Base-by-base conservation (phyloP, 2,797 vertebrate genomes). In the Amblyraja radiata region DNA sequence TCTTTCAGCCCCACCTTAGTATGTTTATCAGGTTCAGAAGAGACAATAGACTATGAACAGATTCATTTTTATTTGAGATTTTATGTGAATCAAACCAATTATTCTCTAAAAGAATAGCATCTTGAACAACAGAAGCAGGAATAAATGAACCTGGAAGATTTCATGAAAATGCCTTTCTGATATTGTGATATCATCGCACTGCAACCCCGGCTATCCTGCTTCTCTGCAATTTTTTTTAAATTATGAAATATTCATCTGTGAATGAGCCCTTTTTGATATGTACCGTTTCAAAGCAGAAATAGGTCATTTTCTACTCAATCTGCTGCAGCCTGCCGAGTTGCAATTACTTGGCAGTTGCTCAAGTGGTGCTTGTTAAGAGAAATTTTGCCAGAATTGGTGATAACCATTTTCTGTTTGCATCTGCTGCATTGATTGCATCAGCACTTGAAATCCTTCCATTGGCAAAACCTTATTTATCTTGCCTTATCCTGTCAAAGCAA, bases 301-400 rank as follows among this genome's bases (percentile, higher is more conserved):
- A 90, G 86, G 65, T 36, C 18, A 68, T 71, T 90, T 90, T 71
- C 86, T 90, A 36, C 63, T n/a, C 21, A 21, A 8, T 90, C 1
- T 28, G 39, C 32, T 90, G 65, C 16, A 36, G 88, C 65, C 65
- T 90, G 63, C 32, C 65, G 39, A 71, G 32, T 46, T 90, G 88
- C 65, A 90, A 32, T 71, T 90, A 63, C 61, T 90, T 32, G 63
- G 32, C 68, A 21, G 21, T n/a, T 90, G 65, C 65, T 71, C 65
- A 90, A 90, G 63, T 71, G 88, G 18, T 90, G 65, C 88, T 90
- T 71, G 68, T 90, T 90, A 90, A 90, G 32, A 65, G 32, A 90
- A 90, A 71, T 13, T n/a, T 23, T 90, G 88, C 63, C 32, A 21
- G 65, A 23, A 39, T 18, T 39, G 65, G 65, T 32, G n/a, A 68